A percentile compares a stretch with the other conserved stretches of the same genome.
Conservation (phyloP, 2,797 vertebrate species). For the Vespertilio murinus region DNA sequence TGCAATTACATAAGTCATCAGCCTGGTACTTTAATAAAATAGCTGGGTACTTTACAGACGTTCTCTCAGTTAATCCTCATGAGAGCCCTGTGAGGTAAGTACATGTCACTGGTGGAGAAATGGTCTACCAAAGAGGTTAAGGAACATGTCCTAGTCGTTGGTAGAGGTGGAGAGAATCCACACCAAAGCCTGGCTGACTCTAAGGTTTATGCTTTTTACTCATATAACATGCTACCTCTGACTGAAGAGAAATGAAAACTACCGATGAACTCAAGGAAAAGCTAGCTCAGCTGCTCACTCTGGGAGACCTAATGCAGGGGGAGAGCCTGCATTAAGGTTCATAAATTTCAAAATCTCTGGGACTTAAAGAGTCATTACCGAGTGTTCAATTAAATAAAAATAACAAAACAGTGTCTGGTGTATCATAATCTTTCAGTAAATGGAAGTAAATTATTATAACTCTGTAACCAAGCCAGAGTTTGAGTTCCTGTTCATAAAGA, state of each 20-base stretch:
- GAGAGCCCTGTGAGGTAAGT: neutral
- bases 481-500: conserved; percentile 12
- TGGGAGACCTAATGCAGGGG: neutral
- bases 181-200: neutral
- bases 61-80: neutral
- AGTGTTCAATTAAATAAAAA: conserved; percentile 3
- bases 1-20: conserved; percentile 3
- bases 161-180: neutral
- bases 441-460: conserved; percentile 34
- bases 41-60: neutral
- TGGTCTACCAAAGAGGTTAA: neutral
- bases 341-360: neutral
- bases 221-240: neutral
- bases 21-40: neutral
- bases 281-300: neutral
- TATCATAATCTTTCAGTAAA: conserved; percentile 5
- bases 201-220: neutral
- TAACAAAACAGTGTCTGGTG: neutral
- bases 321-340: neutral
- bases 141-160: neutral
- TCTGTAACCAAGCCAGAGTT: conserved; percentile 22
- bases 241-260: neutral
- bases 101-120: neutral
- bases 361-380: neutral
- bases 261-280: neutral